Percentiles rank a stretch among this genome's conserved stretches.
These are phyloP conservation scores for Plemyria rubiginata DNA, from an alignment of 2,888 invertebrate species.

Conservation along the genomic window DNA sequence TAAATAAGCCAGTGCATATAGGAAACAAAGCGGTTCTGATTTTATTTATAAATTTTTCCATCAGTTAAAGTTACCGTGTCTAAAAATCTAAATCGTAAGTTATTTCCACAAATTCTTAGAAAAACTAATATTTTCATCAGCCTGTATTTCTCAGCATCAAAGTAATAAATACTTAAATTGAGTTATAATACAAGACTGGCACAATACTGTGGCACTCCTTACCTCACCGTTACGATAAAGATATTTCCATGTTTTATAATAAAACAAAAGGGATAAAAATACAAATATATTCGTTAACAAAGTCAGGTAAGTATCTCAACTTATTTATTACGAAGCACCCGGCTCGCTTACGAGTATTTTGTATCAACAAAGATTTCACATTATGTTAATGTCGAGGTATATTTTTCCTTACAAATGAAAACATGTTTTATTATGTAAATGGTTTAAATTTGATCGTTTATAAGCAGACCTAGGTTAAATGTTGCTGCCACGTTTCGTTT, in stretches of 20 bases:
- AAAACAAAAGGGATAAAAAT: slow-evolving; percentile 38
- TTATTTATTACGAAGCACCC: slow-evolving; percentile 45
- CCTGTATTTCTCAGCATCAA: neutral
- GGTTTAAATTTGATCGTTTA: slow-evolving; percentile 1
- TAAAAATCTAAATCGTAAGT: no score
- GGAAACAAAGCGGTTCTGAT: no score
- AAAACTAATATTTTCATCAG: neutral
- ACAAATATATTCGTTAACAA: slow-evolving; percentile 46
- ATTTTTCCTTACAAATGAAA: slow-evolving; percentile 31
- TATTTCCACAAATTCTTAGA: no score
- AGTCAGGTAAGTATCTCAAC: slow-evolving; percentile 40
- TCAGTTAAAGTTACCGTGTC: no score
- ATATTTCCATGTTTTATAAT: slow-evolving; percentile 31
- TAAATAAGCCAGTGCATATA: no score
- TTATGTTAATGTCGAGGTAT: slow-evolving; percentile 37
- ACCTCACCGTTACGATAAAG: slow-evolving; percentile 23
- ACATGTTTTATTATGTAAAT: slow-evolving; percentile 11
- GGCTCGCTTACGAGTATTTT: slow-evolving; percentile 39
- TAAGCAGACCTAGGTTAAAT: neutral
- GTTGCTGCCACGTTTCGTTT: no score
- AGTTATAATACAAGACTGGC: neutral
- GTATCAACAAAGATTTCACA: slow-evolving; percentile 37
- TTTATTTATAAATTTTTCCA: no score
- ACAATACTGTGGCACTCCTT: neutral
- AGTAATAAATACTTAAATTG: neutral